phyloP scores from a whole-genome alignment of 2,113 vertebrate species.

The Lasiurus cinereus region DNA sequence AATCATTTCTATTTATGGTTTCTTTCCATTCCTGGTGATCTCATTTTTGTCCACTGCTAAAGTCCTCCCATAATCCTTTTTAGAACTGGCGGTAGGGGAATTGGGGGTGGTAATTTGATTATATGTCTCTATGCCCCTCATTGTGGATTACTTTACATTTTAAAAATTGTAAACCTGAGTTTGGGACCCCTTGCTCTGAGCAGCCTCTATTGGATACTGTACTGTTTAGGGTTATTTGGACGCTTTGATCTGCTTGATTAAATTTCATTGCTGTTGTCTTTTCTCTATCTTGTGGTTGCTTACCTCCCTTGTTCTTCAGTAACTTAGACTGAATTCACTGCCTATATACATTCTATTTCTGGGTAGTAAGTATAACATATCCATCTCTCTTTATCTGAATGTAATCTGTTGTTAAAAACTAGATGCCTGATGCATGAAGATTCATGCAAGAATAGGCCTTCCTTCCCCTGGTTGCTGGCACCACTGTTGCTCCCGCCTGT shows the following conservation, averaged over 20 bases:
- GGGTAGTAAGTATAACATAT: background rate
- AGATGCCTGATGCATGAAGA: too few species aligned
- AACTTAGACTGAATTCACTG: background rate
- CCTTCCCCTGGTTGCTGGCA: too few species aligned
- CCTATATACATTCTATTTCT: background rate
- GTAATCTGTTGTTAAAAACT: background rate
- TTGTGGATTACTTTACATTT: background rate
- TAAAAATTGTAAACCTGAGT: background rate
- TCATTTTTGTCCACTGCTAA: background rate
- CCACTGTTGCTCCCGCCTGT: fast-evolving
- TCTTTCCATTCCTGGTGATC: background rate
- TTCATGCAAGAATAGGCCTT: too few species aligned
- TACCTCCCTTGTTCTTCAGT: background rate
- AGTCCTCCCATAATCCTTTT: background rate
- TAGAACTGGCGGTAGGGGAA: background rate
- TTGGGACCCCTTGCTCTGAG: background rate
- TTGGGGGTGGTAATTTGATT: background rate
- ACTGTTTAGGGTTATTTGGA: background rate
- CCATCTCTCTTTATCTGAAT: background rate
- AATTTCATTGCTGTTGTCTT: background rate
- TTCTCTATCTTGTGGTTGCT: background rate
- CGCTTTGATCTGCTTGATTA: background rate
- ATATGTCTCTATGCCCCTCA: background rate
- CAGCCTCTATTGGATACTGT: background rate
- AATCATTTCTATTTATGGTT: background rate